phyloP scores from a whole-genome alignment of 2,797 vertebrate genomes.

The Liasis olivaceus region DNA sequence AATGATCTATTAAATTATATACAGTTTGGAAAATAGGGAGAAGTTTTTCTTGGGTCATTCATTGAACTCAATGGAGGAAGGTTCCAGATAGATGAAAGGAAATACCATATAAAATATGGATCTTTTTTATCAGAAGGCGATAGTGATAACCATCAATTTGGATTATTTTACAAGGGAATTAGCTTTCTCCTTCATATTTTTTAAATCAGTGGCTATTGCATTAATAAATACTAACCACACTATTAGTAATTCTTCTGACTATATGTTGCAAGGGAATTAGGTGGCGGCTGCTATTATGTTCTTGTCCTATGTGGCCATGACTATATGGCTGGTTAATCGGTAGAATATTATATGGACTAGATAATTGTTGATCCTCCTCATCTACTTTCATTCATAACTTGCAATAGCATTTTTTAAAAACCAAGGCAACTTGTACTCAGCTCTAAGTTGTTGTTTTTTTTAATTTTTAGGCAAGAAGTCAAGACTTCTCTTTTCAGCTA shows the following conservation, averaged over 20 bases:
- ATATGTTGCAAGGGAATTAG: not conserved
- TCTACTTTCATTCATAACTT: not conserved
- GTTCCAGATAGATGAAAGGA: not conserved
- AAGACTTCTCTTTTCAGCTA: too few relatives aligned
- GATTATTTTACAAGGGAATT: not conserved
- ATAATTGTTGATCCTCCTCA: not conserved
- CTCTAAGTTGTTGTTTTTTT: not conserved
- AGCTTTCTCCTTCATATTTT: not conserved
- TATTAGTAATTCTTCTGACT: not conserved
- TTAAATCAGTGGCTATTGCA: not conserved
- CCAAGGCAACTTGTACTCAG: not conserved
- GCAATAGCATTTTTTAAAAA: not conserved
- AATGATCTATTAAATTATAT: not conserved
- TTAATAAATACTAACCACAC: not conserved
- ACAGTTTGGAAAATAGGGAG: not conserved
- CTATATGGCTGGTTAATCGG: not conserved
- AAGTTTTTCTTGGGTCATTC: not conserved
- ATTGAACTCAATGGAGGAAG: not conserved
- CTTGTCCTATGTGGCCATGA: not conserved
- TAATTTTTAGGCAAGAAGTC: not conserved
- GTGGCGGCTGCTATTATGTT: not conserved
- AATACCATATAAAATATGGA: not conserved
- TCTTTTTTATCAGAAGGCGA: not conserved
- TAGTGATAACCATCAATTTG: not conserved
- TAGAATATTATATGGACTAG: not conserved